Base-by-base conservation (phyloP, 2,113 vertebrate genomes). In the Bubo blakistoni region DNA sequence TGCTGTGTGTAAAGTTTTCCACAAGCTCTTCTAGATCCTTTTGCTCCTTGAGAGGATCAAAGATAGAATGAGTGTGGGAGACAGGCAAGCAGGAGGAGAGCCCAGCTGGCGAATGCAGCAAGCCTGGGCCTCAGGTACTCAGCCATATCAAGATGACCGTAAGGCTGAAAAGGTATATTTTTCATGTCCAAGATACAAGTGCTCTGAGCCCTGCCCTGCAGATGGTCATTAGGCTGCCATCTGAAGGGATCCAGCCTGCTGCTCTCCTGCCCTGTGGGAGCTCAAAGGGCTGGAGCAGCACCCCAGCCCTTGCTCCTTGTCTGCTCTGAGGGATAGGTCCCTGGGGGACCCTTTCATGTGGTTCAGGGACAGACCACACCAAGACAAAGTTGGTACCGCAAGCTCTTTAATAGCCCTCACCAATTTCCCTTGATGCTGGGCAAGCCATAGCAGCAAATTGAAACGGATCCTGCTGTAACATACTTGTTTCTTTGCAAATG, bases 1-100 rank as follows among this genome's bases (percentile, higher is more conserved):
- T 87, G 93, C 74, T 96, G 71, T 76, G 62, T 86, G 85, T 88
- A 85, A 96, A 94, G 93, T 96, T 95, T 97, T 90, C 94, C 96
- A 95, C 93, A 88, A 93, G 67, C 69, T 96, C 94, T 92, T 93
- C 96, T 94, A 94, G 91, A 85, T 89, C 49, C 62, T 80, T 92
- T 93, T 91, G 79, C 81, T 94, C 44, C 49, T 90, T 70, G 49
- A 92, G 69, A 91, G 58, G 54, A 96, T 95, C 77, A 94, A 95
- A 96, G 95, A 96, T 54, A 94, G 57, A 91, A 79, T 73, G 92
- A 91, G 86, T 92, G 94, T 87, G 91, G 88, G 91, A 91, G 94
- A 94, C 57, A 65, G 57, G 49, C 69, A 80, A 79, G 44, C 61
- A 85, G 52, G 29, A 90, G 72, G 63, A 66, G 38, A 52, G 38